phyloP scores from a whole-genome alignment of 2,888 invertebrate species.

The Rotaria magnacalcarata region DNA sequence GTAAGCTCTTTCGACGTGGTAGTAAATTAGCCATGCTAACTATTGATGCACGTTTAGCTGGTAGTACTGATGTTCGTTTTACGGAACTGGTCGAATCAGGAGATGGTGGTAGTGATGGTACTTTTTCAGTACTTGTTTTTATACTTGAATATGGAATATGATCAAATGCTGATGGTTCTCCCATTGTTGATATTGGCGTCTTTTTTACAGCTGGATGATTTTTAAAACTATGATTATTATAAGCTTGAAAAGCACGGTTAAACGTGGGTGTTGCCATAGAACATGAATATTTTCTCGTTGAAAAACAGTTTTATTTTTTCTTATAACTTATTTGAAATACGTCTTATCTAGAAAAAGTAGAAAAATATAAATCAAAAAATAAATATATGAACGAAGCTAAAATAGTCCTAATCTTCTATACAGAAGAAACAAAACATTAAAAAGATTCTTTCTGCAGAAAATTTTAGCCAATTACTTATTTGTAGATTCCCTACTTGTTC shows the following conservation, averaged over 20 bases:
- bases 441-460: background rate
- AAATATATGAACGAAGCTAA: background rate
- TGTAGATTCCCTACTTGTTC: background rate
- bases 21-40: background rate
- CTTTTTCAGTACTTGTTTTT: background rate
- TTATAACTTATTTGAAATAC: background rate
- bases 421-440: background rate
- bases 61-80: background rate
- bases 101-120: background rate
- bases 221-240: background rate
- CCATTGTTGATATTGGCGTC: background rate
- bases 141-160: background rate
- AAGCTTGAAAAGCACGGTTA: background rate
- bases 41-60: background rate
- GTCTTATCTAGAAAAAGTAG: background rate
- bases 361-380: background rate
- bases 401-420: background rate
- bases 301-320: background rate
- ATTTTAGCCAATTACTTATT: background rate
- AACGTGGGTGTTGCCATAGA: background rate
- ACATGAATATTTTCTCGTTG: background rate
- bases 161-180: background rate
- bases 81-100: background rate
- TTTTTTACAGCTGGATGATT: background rate
- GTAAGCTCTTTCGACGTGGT: background rate